Evolutionary conservation across 2,113 vertebrate species (phyloP), one percentile per base, ranked within the genome.

Genomic region (Centrocercus urophasianus): DNA sequence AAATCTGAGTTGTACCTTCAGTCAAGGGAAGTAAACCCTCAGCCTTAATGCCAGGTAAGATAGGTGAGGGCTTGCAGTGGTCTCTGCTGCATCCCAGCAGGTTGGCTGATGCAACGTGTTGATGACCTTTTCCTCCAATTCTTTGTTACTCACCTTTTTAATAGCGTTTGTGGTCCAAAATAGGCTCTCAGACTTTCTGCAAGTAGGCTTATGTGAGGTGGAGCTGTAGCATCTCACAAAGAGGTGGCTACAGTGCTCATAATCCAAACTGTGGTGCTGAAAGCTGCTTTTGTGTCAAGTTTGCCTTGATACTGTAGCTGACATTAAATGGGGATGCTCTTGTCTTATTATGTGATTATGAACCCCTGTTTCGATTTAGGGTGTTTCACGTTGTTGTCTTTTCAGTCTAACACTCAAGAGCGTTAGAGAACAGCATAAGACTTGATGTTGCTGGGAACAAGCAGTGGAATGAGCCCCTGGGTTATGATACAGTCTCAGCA

Each of bases 161-260:
- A 25, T n/a, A 43, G 4, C 15, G 12, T 63, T 14, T 3, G 0
- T 20, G 11, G 11, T 43, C 54, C 24, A 24, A 63, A 83, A 54
- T 5, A 28, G 47, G 2, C 43, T 72, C 25, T 78, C 19, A 30
- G 42, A 5, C 22, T 74, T 86, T 19, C 27, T 69, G 15, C 48
- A 36, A 74, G 40, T 6, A 34, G 66, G 1, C 7, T 56, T 59
- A 13, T 0, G 0, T 38, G 38, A 32, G 4, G 2, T 0, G 1
- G 67, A 83, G 22, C 18, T 61, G 25, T 54, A 42, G 8, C 10
- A 7, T 21, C n/a, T 88, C 25, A 38, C 4, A 59, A 86, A 71
- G 36, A 22, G 8, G 10, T 34, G 40, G 22, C 79, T 13, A 6
- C 70, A 73, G 18, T 63, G 22, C 36, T 93, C 70, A 13, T 36